phyloP scores from a whole-genome alignment of 2,113 vertebrate genomes.

The Pygoscelis antarcticus region DNA sequence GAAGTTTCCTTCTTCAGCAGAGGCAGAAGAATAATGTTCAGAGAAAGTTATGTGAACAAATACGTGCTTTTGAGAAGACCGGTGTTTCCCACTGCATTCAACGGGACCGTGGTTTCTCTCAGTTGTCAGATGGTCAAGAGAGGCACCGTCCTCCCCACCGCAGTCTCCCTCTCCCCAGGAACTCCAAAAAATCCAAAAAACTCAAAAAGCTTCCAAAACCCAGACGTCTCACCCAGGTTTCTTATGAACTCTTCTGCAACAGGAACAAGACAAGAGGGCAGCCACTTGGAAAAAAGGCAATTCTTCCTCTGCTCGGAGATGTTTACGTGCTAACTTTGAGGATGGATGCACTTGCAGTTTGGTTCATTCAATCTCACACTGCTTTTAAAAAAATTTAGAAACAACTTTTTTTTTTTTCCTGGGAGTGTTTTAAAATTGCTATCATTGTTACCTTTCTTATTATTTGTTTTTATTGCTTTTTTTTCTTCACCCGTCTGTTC shows the following conservation, averaged over 20 bases:
- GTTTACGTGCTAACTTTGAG: conserved; percentile 3
- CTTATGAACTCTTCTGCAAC: not conserved
- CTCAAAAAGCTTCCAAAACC: not conserved
- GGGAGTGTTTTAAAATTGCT: conserved; percentile 28
- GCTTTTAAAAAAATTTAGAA: conserved; percentile 2
- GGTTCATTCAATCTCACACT: not conserved
- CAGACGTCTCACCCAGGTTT: not conserved
- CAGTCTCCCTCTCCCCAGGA: not conserved
- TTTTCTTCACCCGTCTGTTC: conserved; percentile 30
- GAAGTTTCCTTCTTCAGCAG: not conserved
- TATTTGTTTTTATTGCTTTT: conserved; percentile 44
- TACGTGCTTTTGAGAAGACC: rapidly evolving
- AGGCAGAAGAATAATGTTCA: not conserved
- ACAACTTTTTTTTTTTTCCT: not conserved
- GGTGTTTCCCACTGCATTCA: not conserved
- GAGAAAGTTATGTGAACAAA: not conserved
- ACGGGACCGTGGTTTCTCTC: not conserved
- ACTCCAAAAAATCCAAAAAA: not conserved
- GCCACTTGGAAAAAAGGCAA: conserved; percentile 16
- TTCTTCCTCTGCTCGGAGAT: not conserved
- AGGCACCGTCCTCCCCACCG: not conserved
- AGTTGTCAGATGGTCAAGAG: not conserved
- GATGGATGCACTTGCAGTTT: conserved; percentile 14
- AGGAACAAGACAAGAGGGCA: not conserved
- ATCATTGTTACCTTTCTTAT: conserved; percentile 23